Base-by-base conservation (phyloP, 2,888 invertebrate species). In the Melitaea athalia region DNA sequence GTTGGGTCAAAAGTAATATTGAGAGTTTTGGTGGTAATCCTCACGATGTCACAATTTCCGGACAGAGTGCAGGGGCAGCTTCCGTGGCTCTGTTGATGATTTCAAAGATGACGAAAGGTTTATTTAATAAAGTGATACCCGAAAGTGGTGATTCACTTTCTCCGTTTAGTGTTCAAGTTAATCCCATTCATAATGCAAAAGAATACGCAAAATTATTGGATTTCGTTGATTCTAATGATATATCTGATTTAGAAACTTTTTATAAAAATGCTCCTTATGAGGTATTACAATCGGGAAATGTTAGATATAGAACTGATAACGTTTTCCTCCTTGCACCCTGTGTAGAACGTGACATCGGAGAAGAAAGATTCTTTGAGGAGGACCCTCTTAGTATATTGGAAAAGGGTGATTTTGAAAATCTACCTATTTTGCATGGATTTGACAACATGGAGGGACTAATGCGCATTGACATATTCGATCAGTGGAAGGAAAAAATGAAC, bases 11-110 rank as follows among this genome's bases (percentile, higher is more conserved):
- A 52, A 65, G 75, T 6, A 83, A 84, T 59, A 83, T 84, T 24
- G 77, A 71, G n/a, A 72, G 62, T 47, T 84, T 82, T 55, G 81
- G 83, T n/a, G 83, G 83, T 3, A 80, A 83, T 59, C 79, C 84
- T 14, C 59, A 81, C 62, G 81, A 83, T n/a, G 77, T 84, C 4
- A 83, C 82, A n/a, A 68, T 89, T 43, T 69, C 67, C 2, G 89
- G 86, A 0, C 83, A 72, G 47, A 89, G 88, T 64, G 85, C 89
- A 10, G 89, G 90, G 0, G 77, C 83, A 0, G 76, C 81, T 6
- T 67, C 88, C 0, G 80, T 84, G 0, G 85, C 85, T 61, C 76
- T 87, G 1, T 69, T 88, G 5, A 79, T 81, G 73, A 72, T 90
- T 6, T 86, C 89, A 0, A 75, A 79, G 47, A 71, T 77, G 17